These are phyloP conservation scores for Hemithea aestivaria DNA, from an alignment of 2,888 invertebrate species.

Conservation along the genomic window DNA sequence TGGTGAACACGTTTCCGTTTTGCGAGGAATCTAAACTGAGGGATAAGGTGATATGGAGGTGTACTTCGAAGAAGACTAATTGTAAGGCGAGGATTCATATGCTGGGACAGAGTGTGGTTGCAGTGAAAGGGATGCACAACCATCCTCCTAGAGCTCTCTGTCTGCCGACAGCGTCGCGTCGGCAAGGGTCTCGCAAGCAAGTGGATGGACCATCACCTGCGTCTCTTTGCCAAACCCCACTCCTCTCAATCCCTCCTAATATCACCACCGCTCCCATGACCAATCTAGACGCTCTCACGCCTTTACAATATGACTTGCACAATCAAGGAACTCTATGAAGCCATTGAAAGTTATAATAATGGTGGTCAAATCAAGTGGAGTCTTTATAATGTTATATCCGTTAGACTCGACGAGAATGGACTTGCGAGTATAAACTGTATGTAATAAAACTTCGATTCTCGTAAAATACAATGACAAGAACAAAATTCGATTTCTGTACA, in stretches of 20 bases:
- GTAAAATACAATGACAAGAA: too few species aligned
- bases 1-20: slow-evolving; percentile 77
- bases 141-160: slow-evolving; percentile 65
- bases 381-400: too few species aligned
- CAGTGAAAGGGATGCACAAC: slow-evolving; percentile 75
- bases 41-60: slow-evolving; percentile 75
- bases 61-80: slow-evolving; percentile 76
- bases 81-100: slow-evolving; percentile 75
- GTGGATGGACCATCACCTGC: slow-evolving; percentile 25
- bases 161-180: slow-evolving; percentile 32
- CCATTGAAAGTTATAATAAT: too few species aligned
- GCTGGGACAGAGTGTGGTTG: slow-evolving; percentile 68
- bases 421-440: too few species aligned
- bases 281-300: slow-evolving; percentile 10
- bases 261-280: background rate
- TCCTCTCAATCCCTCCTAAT: slow-evolving; percentile 23
- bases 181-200: slow-evolving; percentile 36
- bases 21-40: slow-evolving; percentile 75
- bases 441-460: too few species aligned
- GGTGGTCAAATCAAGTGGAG: too few species aligned
- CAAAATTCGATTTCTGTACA: too few species aligned
- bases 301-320: slow-evolving; percentile 9
- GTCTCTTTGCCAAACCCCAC: slow-evolving; percentile 5
- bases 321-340: too few species aligned
- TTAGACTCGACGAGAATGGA: too few species aligned